Evolutionary conservation across 2,797 vertebrate species (phyloP).

Genomic region (Sebastes iracundus): DNA sequence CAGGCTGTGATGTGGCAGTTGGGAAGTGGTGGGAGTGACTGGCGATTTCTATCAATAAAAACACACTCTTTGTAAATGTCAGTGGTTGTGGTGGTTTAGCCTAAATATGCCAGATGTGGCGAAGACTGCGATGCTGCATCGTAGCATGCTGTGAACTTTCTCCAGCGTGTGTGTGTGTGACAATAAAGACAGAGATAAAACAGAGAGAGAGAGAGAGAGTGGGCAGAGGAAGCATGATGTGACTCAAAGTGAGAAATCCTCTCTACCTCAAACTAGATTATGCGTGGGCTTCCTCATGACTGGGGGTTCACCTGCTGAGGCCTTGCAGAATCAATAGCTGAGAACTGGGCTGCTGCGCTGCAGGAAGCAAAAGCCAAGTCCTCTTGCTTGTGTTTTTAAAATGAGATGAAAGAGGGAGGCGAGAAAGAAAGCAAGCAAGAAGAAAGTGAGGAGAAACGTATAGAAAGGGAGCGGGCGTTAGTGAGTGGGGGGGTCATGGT

Average conservation of each 20-base stretch:
- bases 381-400: conserved; percentile 44
- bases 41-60: conserved; percentile 67
- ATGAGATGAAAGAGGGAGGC: conserved; percentile 34
- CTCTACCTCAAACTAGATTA: conserved; percentile 73
- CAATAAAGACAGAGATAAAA: neutral
- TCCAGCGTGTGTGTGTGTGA: neutral
- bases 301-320: conserved; percentile 74
- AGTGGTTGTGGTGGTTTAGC: conserved; percentile 53
- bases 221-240: conserved; percentile 79
- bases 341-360: conserved; percentile 38
- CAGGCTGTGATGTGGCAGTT: conserved; percentile 43
- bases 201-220: conserved; percentile 56
- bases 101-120: conserved; percentile 33
- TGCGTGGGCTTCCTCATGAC: conserved; percentile 74
- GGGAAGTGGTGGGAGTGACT: conserved; percentile 69
- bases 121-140: conserved; percentile 15
- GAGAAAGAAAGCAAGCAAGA: neutral
- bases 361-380: conserved; percentile 32
- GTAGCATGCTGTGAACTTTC: conserved; percentile 19
- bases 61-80: conserved; percentile 65
- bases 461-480: neutral
- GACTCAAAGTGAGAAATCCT: conserved; percentile 85
- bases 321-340: conserved; percentile 67
- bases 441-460: neutral
- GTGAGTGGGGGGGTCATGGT: neutral